Conservation (phyloP, 2,888 invertebrate genomes). For the Melanotus villosus region DNA sequence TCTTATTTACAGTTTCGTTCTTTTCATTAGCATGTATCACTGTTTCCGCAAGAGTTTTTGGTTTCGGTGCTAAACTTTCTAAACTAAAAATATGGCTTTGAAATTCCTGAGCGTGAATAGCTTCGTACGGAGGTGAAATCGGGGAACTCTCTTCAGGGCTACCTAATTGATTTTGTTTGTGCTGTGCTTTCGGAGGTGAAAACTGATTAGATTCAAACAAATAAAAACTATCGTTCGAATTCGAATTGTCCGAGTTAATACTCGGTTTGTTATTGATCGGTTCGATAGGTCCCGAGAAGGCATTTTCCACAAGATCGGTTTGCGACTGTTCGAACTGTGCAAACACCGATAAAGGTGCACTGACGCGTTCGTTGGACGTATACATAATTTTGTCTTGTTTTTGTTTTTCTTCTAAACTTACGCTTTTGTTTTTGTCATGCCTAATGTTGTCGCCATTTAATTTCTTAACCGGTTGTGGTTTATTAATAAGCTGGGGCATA, state of each 20-base stretch:
- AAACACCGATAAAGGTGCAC: conserved; percentile 24
- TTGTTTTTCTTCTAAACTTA: not conserved
- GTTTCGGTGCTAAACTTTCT: not conserved
- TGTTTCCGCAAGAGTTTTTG: too few relatives aligned
- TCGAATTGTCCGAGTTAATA: conserved; percentile 14
- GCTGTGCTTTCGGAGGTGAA: not conserved
- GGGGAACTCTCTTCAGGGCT: conserved; percentile 3
- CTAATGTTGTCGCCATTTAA: not conserved
- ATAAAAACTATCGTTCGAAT: conserved; percentile 28
- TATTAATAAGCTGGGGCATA: not conserved
- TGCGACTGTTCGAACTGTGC: conserved; percentile 32
- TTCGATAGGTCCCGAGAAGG: conserved; percentile 22
- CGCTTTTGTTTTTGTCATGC: not conserved
- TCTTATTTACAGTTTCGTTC: too few relatives aligned
- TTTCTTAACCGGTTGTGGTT: not conserved
- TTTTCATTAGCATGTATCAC: not conserved
- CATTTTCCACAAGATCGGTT: conserved; percentile 24
- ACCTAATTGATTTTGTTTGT: not conserved
- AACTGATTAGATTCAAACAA: not conserved
- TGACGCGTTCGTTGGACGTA: conserved; percentile 23
- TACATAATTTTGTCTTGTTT: conserved; percentile 18
- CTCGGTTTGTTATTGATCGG: not conserved
- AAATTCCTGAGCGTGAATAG: conserved; percentile 31
- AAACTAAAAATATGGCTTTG: conserved; percentile 13
- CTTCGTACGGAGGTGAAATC: conserved; percentile 31